Base-by-base conservation (phyloP, 1,140 invertebrate genomes). In the Portunus trituberculatus region DNA sequence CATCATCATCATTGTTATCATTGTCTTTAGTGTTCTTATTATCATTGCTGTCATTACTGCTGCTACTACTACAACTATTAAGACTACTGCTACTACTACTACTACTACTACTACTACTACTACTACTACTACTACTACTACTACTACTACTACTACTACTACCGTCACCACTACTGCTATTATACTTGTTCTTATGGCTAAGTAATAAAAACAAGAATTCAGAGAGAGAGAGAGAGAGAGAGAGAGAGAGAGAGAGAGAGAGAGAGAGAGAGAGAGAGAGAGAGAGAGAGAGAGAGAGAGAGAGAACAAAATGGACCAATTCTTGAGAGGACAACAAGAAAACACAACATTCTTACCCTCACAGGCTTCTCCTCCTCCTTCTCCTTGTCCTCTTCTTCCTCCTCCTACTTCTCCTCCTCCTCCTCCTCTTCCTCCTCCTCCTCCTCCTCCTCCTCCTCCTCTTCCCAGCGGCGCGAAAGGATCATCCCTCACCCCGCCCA, bases 401-500 rank as follows among this genome's bases (percentile, higher is more conserved):
- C 46, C 48, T 28, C 25, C 89, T 48, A 39, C 46, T 39, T 6
- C 52, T 20, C 46, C 52, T 32, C 31, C 46, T 31, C n/a, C 46
- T 20, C 52, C 52, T 10, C 2, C 16, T 20, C 0, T 10, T 20
- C 52, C 52, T 10, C 12, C 52, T 10, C 52, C 8, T 59, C 52
- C 52, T 14, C 48, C 48, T 14, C 48, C 20, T 52, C 25, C 45
- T n/a, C 90, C 48, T 32, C 12, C 90, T 29, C 48, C 52, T 16
- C n/a, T 32, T 59, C 52, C 48, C 46, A 7, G 0, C 10, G 48
- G 32, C 31, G 91, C 31, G 52, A 59, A 59, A 67, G 31, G 93
- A 59, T 94, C 93, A 94, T 94, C 93, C 93, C 52, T 90, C 93
- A 90, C 28, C 29, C 87, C 12, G 86, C n/a, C 52, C 52, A 87